phyloP scores from a whole-genome alignment of 2,113 vertebrate species.

The Dunckerocampus dactyliophorus region DNA sequence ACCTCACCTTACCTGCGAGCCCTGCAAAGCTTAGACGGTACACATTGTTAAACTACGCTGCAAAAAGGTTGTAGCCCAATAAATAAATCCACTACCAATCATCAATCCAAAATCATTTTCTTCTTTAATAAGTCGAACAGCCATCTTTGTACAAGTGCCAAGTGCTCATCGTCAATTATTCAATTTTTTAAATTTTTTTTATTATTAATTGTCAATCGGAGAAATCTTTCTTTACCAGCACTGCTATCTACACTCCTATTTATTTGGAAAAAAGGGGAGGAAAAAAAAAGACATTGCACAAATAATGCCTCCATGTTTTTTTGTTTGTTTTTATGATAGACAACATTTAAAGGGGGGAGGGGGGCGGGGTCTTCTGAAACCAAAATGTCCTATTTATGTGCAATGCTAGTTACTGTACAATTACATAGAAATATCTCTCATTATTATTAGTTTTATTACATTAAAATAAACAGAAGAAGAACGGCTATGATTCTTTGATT shows the following conservation, averaged over 20 bases:
- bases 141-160: slow-evolving; percentile 72
- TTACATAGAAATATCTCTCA: slow-evolving; percentile 93
- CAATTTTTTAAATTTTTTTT: background rate
- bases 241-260: slow-evolving; percentile 68
- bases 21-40: too few species aligned
- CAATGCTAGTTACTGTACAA: slow-evolving; percentile 98
- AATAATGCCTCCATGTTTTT: slow-evolving; percentile 60
- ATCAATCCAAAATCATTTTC: slow-evolving; percentile 74
- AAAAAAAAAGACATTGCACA: slow-evolving; percentile 69
- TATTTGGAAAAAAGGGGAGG: slow-evolving; percentile 37
- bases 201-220: slow-evolving; percentile 24
- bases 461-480: slow-evolving; percentile 76
- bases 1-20: background rate
- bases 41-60: background rate
- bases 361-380: slow-evolving; percentile 81
- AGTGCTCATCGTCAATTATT: slow-evolving; percentile 57
- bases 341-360: slow-evolving; percentile 89
- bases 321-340: slow-evolving; percentile 47
- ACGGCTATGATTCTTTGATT: slow-evolving; percentile 71
- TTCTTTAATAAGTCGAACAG: slow-evolving; percentile 72
- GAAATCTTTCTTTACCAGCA: slow-evolving; percentile 44
- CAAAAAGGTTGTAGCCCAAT: slow-evolving; percentile 80
- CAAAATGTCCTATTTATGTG: slow-evolving; percentile 90
- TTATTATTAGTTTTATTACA: slow-evolving; percentile 93
- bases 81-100: slow-evolving; percentile 78